Evolutionary conservation across 2,888 invertebrate genomes (phyloP), one percentile per base, ranked within the genome.

Genomic region (Ennomos fuscantarius): DNA sequence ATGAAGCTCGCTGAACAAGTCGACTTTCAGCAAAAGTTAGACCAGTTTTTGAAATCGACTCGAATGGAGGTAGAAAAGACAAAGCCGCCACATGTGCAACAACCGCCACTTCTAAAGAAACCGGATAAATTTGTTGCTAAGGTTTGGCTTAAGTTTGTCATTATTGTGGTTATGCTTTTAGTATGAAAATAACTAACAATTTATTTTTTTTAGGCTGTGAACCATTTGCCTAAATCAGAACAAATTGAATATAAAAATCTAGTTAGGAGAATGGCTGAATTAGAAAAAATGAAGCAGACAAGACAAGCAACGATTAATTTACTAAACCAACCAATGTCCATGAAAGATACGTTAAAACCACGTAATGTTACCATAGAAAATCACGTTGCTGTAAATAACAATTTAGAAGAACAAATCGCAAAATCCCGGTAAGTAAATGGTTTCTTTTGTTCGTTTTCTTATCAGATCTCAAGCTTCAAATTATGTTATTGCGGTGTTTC

Each of bases 221-320:
- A 82, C 63, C 84, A 92, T 76, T 84, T 93, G 68, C 92, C 93
- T 11, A 89, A 87, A 69, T 86, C 89, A 9, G 90, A 89, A 68
- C 92, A 92, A 76, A 84, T 90, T 63, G 93, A 93, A 71, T 93
- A 93, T 65, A 87, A 82, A 69, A 86, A 86, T 63, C 73, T 93
- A 63, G 89, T 93, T 1, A 88, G 83, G 69, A 84, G 90, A 74
- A 92, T 93, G 90, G 87, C 87, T 32, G 92, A 93, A 70, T 70
- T 93, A 51, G 91, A 92, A 69, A 93, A 89, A 68, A 80, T 92
- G 24, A 93, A 91, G 65, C 82, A 85, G 65, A 81, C 82, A n/a
- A 78, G 92, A 65, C 89, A 89, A 63, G 66, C 76, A 39, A 65
- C 76, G 37, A 73, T 88, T 53, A 74, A 69, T 64, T 54, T 74